phyloP scores from a whole-genome alignment of 2,113 vertebrate genomes.

The Bujurquina vittata region DNA sequence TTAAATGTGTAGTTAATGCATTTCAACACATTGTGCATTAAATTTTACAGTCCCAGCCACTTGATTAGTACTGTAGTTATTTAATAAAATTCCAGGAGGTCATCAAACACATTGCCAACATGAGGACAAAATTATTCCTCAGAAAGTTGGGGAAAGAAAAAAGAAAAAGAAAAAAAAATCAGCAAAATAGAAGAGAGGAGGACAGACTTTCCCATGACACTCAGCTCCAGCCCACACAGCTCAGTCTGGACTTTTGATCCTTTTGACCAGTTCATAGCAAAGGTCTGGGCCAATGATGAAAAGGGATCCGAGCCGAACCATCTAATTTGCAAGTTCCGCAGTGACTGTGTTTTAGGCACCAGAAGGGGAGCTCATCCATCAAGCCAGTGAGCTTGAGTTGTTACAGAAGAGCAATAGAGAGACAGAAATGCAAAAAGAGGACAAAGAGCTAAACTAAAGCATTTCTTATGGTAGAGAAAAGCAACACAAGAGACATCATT shows the following conservation, averaged over 20 bases:
- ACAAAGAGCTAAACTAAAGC: background rate
- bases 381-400: conserved; percentile 51
- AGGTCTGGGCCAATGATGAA: conserved; percentile 67
- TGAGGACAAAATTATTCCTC: background rate
- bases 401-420: conserved; percentile 16
- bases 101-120: background rate
- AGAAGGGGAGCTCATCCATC: conserved; percentile 26
- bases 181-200: conserved; percentile 28
- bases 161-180: conserved; percentile 14
- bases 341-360: conserved; percentile 51
- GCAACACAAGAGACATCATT: background rate
- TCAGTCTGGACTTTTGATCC: conserved; percentile 56
- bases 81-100: background rate
- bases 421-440: conserved; percentile 1
- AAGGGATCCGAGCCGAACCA: conserved; percentile 51
- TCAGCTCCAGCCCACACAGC: conserved; percentile 61
- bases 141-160: conserved; percentile 3
- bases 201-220: conserved; percentile 72
- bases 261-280: conserved; percentile 71
- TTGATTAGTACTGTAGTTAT: background rate
- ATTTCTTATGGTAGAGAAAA: conserved; percentile 26
- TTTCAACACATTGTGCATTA: background rate
- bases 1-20: background rate
- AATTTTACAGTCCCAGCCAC: background rate
- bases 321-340: conserved; percentile 76